Evolutionary conservation across 1,140 invertebrate genomes (phyloP).

Genomic region (Ladona fulva): DNA sequence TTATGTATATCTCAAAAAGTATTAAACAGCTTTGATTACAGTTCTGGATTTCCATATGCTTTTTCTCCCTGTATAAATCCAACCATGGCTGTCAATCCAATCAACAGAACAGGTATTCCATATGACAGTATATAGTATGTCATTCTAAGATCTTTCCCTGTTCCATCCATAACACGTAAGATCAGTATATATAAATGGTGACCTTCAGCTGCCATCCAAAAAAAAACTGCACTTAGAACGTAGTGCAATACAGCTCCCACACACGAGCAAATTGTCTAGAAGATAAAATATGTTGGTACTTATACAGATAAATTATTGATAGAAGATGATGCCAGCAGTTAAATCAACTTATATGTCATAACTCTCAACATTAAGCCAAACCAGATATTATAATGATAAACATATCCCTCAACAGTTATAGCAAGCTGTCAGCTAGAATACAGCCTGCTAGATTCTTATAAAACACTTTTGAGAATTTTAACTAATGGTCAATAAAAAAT

Average conservation of each 20-base stretch:
- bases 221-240: slow-evolving; percentile 48
- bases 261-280: slow-evolving; percentile 40
- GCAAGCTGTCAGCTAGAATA: no score
- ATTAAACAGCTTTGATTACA: slow-evolving; percentile 16
- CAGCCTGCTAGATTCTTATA: no score
- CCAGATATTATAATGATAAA: no score
- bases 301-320: neutral
- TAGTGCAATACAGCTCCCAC: slow-evolving; percentile 50
- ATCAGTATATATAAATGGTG: slow-evolving; percentile 42
- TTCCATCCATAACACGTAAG: slow-evolving; percentile 29
- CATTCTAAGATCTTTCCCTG: slow-evolving; percentile 20
- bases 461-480: no score
- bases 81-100: slow-evolving; percentile 32
- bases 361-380: no score
- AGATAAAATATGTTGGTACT: neutral
- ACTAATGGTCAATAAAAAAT: no score
- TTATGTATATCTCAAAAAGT: neutral
- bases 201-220: slow-evolving; percentile 49
- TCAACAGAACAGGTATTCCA: slow-evolving; percentile 37
- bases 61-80: slow-evolving; percentile 17
- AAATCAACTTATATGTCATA: no score
- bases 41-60: slow-evolving; percentile 25
- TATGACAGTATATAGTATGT: slow-evolving; percentile 43
- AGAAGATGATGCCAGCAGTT: no score
- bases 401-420: no score